Base-by-base conservation (phyloP, 2,113 vertebrate species). In the Peromyscus californicus region DNA sequence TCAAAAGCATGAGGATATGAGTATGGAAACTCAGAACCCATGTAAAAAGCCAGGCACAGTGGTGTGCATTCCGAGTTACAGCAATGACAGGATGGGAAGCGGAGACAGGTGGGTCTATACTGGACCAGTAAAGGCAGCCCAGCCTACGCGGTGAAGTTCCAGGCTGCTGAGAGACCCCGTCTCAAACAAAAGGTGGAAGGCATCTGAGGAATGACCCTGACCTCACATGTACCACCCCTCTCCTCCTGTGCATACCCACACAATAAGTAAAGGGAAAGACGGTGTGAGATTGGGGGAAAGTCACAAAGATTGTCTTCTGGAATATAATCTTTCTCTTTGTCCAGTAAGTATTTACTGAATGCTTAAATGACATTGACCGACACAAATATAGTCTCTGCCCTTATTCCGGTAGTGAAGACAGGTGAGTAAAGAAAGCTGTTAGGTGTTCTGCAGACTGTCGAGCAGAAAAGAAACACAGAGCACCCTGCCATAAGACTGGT, bases 251-350 rank as follows among this genome's bases (percentile, higher is more conserved):
- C 16, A 67, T 16, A 48, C 8, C 3, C 15, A 31, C 15, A 48
- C 59, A 45, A 65, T 24, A 89, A 59, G 59, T 74, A 42, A 51
- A 48, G 39, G 61, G 57, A 93, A 95, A 92, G 72, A 75, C 36
- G 61, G 61, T 12, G 1, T 54, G n/a, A 70, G 36, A 65, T 26
- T 16, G 42, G 7, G 17, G 31, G 69, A 75, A 33, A 61, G 31
- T 36, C 31, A 84, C 45, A 0, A 61, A 89, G 48, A 45, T 26
- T 36, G 70, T 36, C 42, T 94, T 36, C 48, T 21, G 33, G 63
- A 78, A 93, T 24, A 19, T 31, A 45, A 39, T 91, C 65, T 94
- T 89, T 93, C 26, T 57, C 65, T 94, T 89, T 59, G 84, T 45
- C 19, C 26, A 57, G 75, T 51, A 94, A 31, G 7, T 70, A 90